These are phyloP conservation scores for Drosophila niveifrons DNA, from an alignment of 2,888 invertebrate species.

Conservation along the genomic window DNA sequence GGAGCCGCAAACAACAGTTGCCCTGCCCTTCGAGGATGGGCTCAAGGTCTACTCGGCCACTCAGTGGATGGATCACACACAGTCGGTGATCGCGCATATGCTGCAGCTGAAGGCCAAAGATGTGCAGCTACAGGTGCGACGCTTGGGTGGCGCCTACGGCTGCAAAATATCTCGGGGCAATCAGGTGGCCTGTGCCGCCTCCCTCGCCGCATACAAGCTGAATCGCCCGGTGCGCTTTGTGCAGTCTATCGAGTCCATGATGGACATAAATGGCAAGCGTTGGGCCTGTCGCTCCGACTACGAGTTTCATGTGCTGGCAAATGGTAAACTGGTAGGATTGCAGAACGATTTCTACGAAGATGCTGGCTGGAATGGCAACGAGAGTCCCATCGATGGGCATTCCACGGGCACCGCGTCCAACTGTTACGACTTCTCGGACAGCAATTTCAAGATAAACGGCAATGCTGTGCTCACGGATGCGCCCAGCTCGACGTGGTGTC, in stretches of 20 bases:
- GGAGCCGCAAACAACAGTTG: conserved; percentile 90
- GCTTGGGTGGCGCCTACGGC: conserved; percentile 94
- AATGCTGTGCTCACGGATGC: conserved; percentile 89
- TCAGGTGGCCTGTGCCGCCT: conserved; percentile 88
- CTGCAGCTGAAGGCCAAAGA: conserved; percentile 88
- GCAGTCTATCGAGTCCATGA: conserved; percentile 90
- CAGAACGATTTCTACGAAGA: conserved; percentile 87
- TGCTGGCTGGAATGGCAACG: conserved; percentile 87
- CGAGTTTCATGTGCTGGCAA: conserved; percentile 88
- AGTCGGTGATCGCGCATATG: conserved; percentile 87
- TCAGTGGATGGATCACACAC: conserved; percentile 88
- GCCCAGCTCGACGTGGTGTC: conserved; percentile 89
- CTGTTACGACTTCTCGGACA: conserved; percentile 88
- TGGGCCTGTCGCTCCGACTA: conserved; percentile 88
- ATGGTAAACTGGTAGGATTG: conserved; percentile 90
- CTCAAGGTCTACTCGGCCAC: conserved; percentile 89
- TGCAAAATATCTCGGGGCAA: conserved; percentile 89
- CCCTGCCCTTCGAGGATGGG: conserved; percentile 90
- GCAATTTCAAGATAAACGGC: conserved; percentile 89
- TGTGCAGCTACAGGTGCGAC: conserved; percentile 89
- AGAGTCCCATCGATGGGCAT: conserved; percentile 84
- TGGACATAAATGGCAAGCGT: conserved; percentile 90
- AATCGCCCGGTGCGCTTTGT: conserved; percentile 90
- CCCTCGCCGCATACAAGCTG: conserved; percentile 88
- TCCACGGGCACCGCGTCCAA: conserved; percentile 84